These are phyloP conservation scores for Rhinogobius similis DNA, from an alignment of 2,113 vertebrate genomes.

Conservation along the genomic window DNA sequence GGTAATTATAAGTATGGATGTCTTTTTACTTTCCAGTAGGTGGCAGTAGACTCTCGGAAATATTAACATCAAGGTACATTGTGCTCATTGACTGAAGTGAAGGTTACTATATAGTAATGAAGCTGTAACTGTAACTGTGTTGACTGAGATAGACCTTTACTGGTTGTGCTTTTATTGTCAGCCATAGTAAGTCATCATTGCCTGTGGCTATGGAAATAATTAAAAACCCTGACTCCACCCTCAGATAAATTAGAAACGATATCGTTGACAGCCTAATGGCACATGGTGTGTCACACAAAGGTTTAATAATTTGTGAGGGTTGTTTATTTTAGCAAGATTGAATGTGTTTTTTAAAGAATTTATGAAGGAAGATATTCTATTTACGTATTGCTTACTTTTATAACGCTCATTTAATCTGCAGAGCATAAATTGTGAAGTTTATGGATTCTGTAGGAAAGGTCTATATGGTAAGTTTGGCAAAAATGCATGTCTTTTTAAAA, in stretches of 20 bases:
- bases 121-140: too few species aligned
- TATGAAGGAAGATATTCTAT: too few species aligned
- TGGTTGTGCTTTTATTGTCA: neutral
- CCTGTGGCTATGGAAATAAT: neutral
- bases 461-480: too few species aligned
- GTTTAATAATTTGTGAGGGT: neutral
- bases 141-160: too few species aligned
- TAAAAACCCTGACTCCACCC: neutral
- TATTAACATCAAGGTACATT: neutral
- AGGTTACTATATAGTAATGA: too few species aligned
- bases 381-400: too few species aligned
- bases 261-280: neutral
- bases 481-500: too few species aligned
- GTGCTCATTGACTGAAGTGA: neutral
- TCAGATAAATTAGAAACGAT: neutral
- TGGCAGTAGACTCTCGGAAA: slow-evolving; percentile 30
- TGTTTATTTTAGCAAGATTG: neutral
- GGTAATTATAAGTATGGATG: neutral
- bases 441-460: too few species aligned
- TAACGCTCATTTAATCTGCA: too few species aligned
- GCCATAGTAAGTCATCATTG: neutral
- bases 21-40: slow-evolving; percentile 38
- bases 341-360: neutral
- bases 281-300: neutral
- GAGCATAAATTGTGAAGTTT: too few species aligned